phyloP scores from a whole-genome alignment of 2,888 invertebrate species.

The Mesorhabditis spiculigera region DNA sequence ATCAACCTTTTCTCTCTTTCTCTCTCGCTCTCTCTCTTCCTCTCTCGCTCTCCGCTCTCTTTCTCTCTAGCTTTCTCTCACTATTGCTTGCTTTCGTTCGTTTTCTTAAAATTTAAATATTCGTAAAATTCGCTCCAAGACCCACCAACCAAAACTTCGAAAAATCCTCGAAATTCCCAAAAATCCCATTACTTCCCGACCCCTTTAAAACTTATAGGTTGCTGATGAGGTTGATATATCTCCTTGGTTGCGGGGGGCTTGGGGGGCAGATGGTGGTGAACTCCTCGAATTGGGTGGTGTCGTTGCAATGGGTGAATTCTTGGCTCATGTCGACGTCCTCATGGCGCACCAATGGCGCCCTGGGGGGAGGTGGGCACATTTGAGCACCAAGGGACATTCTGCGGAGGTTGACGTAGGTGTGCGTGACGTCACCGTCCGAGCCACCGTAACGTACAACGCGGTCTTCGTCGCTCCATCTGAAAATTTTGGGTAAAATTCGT shows the following conservation, averaged over 20 bases:
- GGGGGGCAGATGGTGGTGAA: slow-evolving; percentile 1
- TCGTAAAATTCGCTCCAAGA: no score
- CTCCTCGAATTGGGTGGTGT: neutral
- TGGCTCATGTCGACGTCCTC: neutral
- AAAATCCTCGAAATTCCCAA: no score
- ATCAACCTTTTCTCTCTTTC: no score
- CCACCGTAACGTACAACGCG: slow-evolving; percentile 14
- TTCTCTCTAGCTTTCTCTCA: no score
- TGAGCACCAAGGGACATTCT: slow-evolving; percentile 3
- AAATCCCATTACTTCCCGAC: neutral
- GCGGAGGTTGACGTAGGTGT: neutral
- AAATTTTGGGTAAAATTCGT: neutral
- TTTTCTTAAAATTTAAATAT: no score
- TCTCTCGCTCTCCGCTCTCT: no score
- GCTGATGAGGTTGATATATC: slow-evolving; percentile 6
- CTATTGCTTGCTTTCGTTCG: no score
- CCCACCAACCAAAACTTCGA: no score
- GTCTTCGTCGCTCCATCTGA: slow-evolving; percentile 17
- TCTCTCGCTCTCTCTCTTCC: no score
- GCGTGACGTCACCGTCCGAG: neutral
- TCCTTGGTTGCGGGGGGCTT: neutral
- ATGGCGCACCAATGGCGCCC: neutral
- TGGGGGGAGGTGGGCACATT: neutral
- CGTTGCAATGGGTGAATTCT: neutral
- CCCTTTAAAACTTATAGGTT: neutral